A percentile compares a stretch with the other conserved stretches of the same genome.
phyloP scores from a whole-genome alignment of 2,797 vertebrate genomes.

The Neostethus bicornis region DNA sequence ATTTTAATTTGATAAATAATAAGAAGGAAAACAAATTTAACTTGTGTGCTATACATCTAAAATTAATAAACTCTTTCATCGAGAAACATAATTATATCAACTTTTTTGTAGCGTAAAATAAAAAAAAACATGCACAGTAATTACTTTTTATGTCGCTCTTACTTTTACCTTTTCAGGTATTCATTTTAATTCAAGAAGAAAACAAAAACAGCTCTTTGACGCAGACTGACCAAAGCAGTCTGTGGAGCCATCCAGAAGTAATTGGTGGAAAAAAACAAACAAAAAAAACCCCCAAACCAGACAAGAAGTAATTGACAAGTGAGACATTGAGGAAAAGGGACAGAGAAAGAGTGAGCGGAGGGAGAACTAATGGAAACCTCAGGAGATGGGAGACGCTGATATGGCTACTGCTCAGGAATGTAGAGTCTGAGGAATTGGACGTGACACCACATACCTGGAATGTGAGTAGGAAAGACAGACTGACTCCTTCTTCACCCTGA shows the following conservation, averaged over 20 bases:
- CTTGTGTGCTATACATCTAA: no score
- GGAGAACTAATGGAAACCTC: constrained; percentile 46
- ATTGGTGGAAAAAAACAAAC: constrained; percentile 46
- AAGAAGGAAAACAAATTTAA: no score
- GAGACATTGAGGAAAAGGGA: constrained; percentile 28
- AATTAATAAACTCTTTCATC: no score
- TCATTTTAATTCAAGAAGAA: constrained; percentile 48
- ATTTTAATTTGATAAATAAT: no score
- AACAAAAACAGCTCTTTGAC: constrained; percentile 50
- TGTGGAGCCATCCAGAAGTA: constrained; percentile 41
- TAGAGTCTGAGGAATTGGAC: constrained; percentile 28
- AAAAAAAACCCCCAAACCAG: no score
- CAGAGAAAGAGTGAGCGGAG: constrained; percentile 24
- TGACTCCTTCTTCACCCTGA: background rate
- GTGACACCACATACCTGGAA: constrained; percentile 16
- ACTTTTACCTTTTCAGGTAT: constrained; percentile 46
- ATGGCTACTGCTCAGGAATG: constrained; percentile 23
- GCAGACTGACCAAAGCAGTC: constrained; percentile 46
- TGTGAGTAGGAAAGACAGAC: constrained; percentile 13
- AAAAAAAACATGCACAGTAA: constrained; percentile 2
- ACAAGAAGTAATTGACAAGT: constrained; percentile 19
- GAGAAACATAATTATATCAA: no score
- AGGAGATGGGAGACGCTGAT: constrained; percentile 33
- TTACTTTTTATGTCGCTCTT: constrained; percentile 39
- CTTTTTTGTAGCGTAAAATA: no score